Evolutionary conservation across 2,888 invertebrate genomes (phyloP).

Genomic region (Ecliptopera silaceata): DNA sequence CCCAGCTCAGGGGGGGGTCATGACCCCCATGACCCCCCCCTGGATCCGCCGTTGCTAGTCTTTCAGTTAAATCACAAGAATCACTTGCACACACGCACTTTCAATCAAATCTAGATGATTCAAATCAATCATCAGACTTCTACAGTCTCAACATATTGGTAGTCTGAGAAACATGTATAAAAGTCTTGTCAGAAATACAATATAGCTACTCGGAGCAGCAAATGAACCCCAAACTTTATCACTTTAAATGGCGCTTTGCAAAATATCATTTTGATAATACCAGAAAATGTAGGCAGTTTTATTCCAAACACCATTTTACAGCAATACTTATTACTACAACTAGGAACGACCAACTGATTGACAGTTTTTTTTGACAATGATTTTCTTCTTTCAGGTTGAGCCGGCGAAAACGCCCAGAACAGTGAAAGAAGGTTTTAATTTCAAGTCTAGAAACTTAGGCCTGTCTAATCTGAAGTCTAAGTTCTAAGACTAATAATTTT

Average conservation of each 20-base stretch:
- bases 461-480: slow-evolving; percentile 64
- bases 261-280: slow-evolving; percentile 13
- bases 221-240: slow-evolving; percentile 9
- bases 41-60: too few relatives aligned
- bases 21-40: too few relatives aligned
- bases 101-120: too few relatives aligned
- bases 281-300: slow-evolving; percentile 3
- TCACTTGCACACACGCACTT: too few relatives aligned
- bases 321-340: too few relatives aligned
- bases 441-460: slow-evolving; percentile 62
- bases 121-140: too few relatives aligned
- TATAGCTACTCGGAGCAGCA: slow-evolving; percentile 11
- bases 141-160: too few relatives aligned
- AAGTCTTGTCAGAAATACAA: slow-evolving; percentile 13
- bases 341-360: too few relatives aligned
- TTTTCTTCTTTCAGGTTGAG: slow-evolving; percentile 59
- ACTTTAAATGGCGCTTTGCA: slow-evolving; percentile 13
- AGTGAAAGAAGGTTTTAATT: slow-evolving; percentile 58
- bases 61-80: too few relatives aligned
- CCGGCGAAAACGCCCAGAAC: slow-evolving; percentile 62
- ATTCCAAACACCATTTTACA: slow-evolving; percentile 12
- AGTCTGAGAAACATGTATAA: too few relatives aligned
- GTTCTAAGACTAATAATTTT: slow-evolving; percentile 59
- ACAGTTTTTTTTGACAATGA: not conserved
- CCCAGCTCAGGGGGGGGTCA: too few relatives aligned